Base-by-base conservation (phyloP, 2,797 vertebrate genomes). In the Myiotriccus ornatus region DNA sequence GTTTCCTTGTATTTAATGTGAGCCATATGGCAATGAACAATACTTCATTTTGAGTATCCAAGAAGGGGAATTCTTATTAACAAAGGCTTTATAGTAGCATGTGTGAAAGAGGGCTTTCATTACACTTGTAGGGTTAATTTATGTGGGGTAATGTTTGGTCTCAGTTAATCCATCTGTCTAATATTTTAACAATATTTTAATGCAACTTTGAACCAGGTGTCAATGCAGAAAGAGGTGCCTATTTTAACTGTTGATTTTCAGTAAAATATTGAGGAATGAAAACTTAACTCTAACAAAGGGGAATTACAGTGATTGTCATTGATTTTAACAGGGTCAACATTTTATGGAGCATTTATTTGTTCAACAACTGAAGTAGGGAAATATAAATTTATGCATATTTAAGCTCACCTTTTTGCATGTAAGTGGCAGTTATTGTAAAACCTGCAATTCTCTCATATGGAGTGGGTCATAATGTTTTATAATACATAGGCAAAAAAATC, bases 11-110 rank as follows among this genome's bases (percentile, higher is more conserved):
- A 63, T 91, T 94, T 94, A 93, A 94, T 92, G 79, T 25, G 32
- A 95, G 28, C 96, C 96, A 96, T 96, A 87, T 95, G 96, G 94
- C 87, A 87, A 77, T 46, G 84, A 95, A 93, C 87, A 96, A 92
- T 96, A 77, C 81, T 93, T 93, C 81, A 73, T 89, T 96, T 89
- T 90, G 70, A 87, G 70, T 90, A 46, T 60, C 71, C 87, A 91
- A 94, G 69, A 84, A 76, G 81, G 44, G 63, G 64, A 92, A 84
- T 82, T 90, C 78, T 77, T 93, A 56, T 34, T 94, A 93, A 96
- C 84, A 95, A 96, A 94, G 86, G 78, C 75, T 90, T 92, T 89
- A 89, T 87, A 87, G 81, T 89, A 83, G 41, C 32, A n/a, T 82
- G 35, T 92, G 52, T 94, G 84, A 96, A 96, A 93, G 91, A 89